Evolutionary conservation across 2,113 vertebrate species (phyloP).

Genomic region (Campylorhamphus procurvoides): DNA sequence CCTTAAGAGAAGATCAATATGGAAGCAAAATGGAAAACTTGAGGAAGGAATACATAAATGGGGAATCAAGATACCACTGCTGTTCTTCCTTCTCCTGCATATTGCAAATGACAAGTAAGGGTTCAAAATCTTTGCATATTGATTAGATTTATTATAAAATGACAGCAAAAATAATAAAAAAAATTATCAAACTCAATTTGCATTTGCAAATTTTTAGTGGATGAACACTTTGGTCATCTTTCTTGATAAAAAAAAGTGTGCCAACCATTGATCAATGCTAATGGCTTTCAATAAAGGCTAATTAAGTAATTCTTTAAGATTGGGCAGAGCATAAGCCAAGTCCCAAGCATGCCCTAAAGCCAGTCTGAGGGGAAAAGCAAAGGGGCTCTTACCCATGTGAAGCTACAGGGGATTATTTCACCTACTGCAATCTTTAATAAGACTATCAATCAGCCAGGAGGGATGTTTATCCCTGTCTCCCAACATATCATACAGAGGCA

Average conservation of each 20-base stretch:
- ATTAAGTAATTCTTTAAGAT: constrained; percentile 38
- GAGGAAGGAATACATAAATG: neutral
- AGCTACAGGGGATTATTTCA: constrained; percentile 57
- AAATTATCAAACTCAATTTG: neutral
- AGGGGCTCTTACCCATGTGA: constrained; percentile 13
- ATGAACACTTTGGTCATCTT: neutral
- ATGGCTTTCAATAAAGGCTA: constrained; percentile 41
- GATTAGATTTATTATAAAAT: neutral
- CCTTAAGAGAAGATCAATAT: neutral
- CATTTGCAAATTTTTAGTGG: constrained; percentile 5
- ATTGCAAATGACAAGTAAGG: neutral
- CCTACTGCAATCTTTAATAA: constrained; percentile 67
- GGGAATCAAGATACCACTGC: neutral
- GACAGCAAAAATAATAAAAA: neutral
- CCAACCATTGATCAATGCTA: neutral
- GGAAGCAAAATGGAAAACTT: neutral
- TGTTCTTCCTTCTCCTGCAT: neutral
- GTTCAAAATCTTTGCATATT: neutral
- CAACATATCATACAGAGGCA: constrained; percentile 39
- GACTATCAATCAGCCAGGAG: constrained; percentile 70
- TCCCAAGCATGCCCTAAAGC: constrained; percentile 60
- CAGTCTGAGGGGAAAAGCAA: constrained; percentile 31
- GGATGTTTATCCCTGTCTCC: constrained; percentile 60
- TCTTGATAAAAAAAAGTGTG: neutral
- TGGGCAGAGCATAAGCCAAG: constrained; percentile 46